phyloP scores from a whole-genome alignment of 2,113 vertebrate genomes.

The Ictalurus furcatus region DNA sequence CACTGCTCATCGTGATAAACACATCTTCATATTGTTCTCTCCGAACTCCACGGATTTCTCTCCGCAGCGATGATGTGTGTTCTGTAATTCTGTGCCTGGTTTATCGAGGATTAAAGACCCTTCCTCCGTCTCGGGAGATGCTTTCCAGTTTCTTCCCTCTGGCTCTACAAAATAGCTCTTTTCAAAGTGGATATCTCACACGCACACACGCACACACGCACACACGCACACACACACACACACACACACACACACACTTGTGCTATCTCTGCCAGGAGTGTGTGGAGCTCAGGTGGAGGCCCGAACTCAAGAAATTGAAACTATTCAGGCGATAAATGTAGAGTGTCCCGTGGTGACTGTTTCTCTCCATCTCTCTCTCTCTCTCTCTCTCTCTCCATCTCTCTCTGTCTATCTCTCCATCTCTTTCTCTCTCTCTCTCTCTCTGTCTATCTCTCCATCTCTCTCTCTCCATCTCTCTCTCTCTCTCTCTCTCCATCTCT shows the following conservation, averaged over 20 bases:
- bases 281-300: slow-evolving; percentile 45
- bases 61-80: not conserved
- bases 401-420: too few relatives aligned
- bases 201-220: not conserved
- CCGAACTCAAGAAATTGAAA: slow-evolving; percentile 46
- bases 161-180: not conserved
- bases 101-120: not conserved
- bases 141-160: not conserved
- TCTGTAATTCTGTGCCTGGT: not conserved
- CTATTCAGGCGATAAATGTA: slow-evolving; percentile 36
- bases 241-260: not conserved
- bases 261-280: slow-evolving; percentile 15
- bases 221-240: too few relatives aligned
- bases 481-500: too few relatives aligned
- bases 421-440: not conserved
- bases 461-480: too few relatives aligned
- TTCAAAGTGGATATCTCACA: not conserved
- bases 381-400: not conserved
- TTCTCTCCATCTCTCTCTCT: not conserved
- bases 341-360: slow-evolving; percentile 8
- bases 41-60: not conserved
- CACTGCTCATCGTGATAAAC: not conserved
- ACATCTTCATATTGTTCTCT: not conserved
- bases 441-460: too few relatives aligned
- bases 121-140: not conserved